These are phyloP conservation scores for Schizothorax lantsangensis DNA, from an alignment of 2,797 vertebrate genomes.

Conservation along the genomic window DNA sequence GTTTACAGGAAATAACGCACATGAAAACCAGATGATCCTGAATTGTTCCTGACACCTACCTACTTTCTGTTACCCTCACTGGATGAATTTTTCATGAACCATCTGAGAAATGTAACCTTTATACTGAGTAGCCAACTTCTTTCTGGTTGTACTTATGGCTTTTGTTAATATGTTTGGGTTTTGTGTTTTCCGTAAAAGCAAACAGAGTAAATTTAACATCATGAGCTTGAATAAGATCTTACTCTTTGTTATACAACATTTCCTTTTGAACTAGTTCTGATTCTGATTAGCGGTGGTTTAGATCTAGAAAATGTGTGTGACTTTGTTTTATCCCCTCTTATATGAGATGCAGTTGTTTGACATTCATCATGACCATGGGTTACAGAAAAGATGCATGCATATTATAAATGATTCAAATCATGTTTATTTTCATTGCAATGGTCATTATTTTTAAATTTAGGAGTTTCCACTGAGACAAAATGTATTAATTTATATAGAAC, in stretches of 20 bases:
- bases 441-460: not conserved
- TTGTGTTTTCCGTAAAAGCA: not conserved
- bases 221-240: not conserved
- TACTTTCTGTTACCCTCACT: not conserved
- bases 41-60: not conserved
- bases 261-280: not conserved
- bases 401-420: not conserved
- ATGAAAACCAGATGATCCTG: constrained; percentile 28
- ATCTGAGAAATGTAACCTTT: not conserved
- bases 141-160: not conserved
- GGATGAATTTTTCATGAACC: not conserved
- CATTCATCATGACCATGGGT: not conserved
- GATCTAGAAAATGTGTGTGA: not conserved
- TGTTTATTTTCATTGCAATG: not conserved
- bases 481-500: not conserved
- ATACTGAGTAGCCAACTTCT: not conserved
- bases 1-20: not conserved
- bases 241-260: not conserved
- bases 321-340: not conserved
- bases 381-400: not conserved
- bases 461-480: not conserved
- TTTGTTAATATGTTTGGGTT: not conserved
- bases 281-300: not conserved
- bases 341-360: not conserved
- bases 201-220: not conserved